Evolutionary conservation across 92 coral and sea anemone genomes (phyloP), one percentile per base, ranked within the genome.

Genomic region (Phenganax marumi): DNA sequence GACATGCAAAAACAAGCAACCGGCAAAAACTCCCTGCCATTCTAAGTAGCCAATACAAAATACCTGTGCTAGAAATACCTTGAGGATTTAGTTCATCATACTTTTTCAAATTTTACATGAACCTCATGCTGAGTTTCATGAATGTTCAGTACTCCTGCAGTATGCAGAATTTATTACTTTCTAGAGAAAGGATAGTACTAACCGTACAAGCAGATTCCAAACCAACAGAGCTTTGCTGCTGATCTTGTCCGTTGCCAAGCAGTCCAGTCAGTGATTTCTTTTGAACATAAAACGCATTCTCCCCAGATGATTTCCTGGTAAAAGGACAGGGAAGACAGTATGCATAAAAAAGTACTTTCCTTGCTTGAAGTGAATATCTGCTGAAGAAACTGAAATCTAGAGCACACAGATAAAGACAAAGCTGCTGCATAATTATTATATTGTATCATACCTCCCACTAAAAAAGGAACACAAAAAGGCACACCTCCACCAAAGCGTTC

Each of bases 131-230:
- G n/a, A n/a, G n/a, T n/a, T n/a, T n/a, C n/a, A n/a, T n/a, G n/a
- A n/a, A n/a, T n/a, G n/a, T n/a, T n/a, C n/a, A n/a, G n/a, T n/a
- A n/a, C n/a, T n/a, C n/a, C n/a, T n/a, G n/a, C n/a, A n/a, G n/a
- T n/a, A n/a, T n/a, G n/a, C n/a, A n/a, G n/a, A n/a, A n/a, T n/a
- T n/a, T n/a, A n/a, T n/a, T n/a, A n/a, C 14, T 53, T 13, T 18
- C 13, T 51, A 21, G n/a, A n/a, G 3, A 24, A 1, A 1, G 33
- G 11, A 17, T 12, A 57, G 23, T 70, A 86, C 97, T 87, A 81
- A 95, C 98, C 49, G 97, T 92, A 55, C 95, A 95, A 54, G 94
- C 92, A 49, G 94, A 90, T 68, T 95, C 98, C 63, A 95, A 72
- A 11, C 90, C 94, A 63, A 82, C 58, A 9, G 91, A 90, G 12